A percentile compares a stretch with the other conserved stretches of the same genome.
phyloP scores from a whole-genome alignment of 1,140 invertebrate genomes.

The Macrotrachela quadricornifera region DNA sequence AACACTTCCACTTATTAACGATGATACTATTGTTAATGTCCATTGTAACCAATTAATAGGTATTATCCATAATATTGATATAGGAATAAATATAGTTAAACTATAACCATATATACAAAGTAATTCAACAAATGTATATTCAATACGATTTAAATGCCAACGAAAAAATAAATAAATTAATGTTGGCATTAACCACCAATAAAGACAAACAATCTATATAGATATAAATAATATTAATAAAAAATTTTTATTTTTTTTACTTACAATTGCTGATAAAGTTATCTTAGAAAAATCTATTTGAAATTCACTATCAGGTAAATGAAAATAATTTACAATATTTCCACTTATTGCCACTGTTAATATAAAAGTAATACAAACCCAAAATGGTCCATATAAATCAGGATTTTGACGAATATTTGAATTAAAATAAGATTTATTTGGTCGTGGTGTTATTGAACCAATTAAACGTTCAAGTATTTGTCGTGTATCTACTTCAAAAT shows the following conservation, averaged over 20 bases:
- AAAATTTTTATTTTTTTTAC: not conserved
- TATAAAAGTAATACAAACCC: conserved; percentile 73
- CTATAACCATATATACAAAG: conserved; percentile 87
- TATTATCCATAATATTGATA: conserved; percentile 76
- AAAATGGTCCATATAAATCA: conserved; percentile 87
- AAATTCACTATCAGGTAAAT: conserved; percentile 46
- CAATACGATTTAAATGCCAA: conserved; percentile 45
- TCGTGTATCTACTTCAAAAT: conserved; percentile 74
- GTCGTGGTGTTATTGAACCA: conserved; percentile 53
- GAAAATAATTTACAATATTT: conserved; percentile 70
- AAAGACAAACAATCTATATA: conserved; percentile 64
- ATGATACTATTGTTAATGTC: conserved; percentile 54
- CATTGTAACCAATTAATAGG: conserved; percentile 58
- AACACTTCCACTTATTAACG: conserved; percentile 58
- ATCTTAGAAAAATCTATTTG: conserved; percentile 71
- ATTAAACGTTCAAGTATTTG: conserved; percentile 60
- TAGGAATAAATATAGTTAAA: conserved; percentile 70
- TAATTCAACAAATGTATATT: conserved; percentile 46
- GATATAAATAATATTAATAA: not conserved
- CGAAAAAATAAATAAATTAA: conserved; percentile 59
- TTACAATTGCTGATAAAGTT: conserved; percentile 11
- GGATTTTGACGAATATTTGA: conserved; percentile 48
- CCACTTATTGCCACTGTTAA: conserved; percentile 81
- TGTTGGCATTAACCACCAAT: conserved; percentile 63
- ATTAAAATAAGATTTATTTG: too few relatives aligned